A percentile compares a stretch with the other conserved stretches of the same genome.
Evolutionary conservation across 2,888 invertebrate species (phyloP).

Genomic region (Teinopalpus imperialis): DNA sequence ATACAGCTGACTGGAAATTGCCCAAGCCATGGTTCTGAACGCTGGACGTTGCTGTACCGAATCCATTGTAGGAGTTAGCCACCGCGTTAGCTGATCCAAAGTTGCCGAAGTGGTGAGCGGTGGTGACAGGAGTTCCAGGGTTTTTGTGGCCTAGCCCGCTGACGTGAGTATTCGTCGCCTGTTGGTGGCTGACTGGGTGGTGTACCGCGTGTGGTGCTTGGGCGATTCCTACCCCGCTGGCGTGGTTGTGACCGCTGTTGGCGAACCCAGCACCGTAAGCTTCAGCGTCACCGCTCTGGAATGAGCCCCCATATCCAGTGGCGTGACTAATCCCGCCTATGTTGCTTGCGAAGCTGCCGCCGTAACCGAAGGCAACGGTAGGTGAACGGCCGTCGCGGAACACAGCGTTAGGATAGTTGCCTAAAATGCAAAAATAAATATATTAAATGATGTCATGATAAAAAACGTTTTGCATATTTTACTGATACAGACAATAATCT

Average conservation of each 20-base stretch:
- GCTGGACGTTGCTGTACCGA: slow-evolving; percentile 42
- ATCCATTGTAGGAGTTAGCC: slow-evolving; percentile 49
- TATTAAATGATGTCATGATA: no score
- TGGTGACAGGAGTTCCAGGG: slow-evolving; percentile 43
- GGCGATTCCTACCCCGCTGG: slow-evolving; percentile 59
- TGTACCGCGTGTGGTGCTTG: slow-evolving; percentile 23
- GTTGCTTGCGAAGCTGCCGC: slow-evolving; percentile 67
- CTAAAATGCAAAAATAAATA: slow-evolving; percentile 23
- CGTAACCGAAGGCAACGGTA: slow-evolving; percentile 62
- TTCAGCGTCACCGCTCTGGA: slow-evolving; percentile 54
- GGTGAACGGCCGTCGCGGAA: slow-evolving; percentile 57
- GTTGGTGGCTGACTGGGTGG: slow-evolving; percentile 26
- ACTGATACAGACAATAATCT: no score
- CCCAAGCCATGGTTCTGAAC: slow-evolving; percentile 37
- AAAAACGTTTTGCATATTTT: no score
- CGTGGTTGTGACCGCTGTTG: slow-evolving; percentile 42
- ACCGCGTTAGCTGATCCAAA: slow-evolving; percentile 49
- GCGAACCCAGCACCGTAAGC: slow-evolving; percentile 59
- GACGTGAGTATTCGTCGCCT: slow-evolving; percentile 31
- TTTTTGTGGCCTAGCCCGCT: slow-evolving; percentile 35
- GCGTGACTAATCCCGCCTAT: slow-evolving; percentile 68
- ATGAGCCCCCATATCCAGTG: slow-evolving; percentile 56
- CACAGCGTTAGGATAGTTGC: slow-evolving; percentile 39
- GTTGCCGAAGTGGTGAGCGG: slow-evolving; percentile 52
- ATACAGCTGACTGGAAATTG: slow-evolving; percentile 41